Percentiles rank a stretch among this genome's conserved stretches.
These are phyloP conservation scores for Drosophila yooni DNA, from an alignment of 2,888 invertebrate genomes.

Conservation along the genomic window DNA sequence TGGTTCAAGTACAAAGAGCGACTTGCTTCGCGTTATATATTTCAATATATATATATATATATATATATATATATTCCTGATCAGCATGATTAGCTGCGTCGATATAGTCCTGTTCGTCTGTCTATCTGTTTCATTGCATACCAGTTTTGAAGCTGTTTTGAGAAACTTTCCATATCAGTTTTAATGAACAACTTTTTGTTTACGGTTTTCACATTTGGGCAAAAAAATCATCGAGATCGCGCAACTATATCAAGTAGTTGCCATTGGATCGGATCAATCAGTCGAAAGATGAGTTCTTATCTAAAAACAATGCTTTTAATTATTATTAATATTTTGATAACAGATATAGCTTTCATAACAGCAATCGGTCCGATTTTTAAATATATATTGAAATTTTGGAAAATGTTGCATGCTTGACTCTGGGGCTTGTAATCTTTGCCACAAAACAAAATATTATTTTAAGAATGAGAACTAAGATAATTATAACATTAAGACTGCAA, in stretches of 20 bases:
- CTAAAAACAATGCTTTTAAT: background rate
- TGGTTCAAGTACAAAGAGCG: background rate
- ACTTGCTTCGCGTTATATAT: background rate
- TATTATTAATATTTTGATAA: background rate
- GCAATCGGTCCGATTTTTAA: background rate
- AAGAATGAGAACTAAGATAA: background rate
- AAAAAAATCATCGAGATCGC: background rate
- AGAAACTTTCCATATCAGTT: background rate
- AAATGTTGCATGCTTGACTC: background rate
- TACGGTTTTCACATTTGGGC: background rate
- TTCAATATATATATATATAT: background rate
- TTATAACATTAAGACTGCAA: background rate
- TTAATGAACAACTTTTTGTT: background rate
- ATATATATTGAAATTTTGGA: background rate
- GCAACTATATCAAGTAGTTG: background rate
- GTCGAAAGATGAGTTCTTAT: background rate
- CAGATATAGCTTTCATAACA: background rate
- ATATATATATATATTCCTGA: background rate
- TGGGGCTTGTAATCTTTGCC: background rate
- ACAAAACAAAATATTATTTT: background rate
- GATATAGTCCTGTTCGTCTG: background rate
- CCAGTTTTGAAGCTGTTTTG: background rate
- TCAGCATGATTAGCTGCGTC: background rate
- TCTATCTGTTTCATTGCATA: background rate
- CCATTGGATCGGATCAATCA: background rate